These are phyloP conservation scores for Cephus nigrinus DNA, from an alignment of 2,888 invertebrate genomes.

Conservation along the genomic window DNA sequence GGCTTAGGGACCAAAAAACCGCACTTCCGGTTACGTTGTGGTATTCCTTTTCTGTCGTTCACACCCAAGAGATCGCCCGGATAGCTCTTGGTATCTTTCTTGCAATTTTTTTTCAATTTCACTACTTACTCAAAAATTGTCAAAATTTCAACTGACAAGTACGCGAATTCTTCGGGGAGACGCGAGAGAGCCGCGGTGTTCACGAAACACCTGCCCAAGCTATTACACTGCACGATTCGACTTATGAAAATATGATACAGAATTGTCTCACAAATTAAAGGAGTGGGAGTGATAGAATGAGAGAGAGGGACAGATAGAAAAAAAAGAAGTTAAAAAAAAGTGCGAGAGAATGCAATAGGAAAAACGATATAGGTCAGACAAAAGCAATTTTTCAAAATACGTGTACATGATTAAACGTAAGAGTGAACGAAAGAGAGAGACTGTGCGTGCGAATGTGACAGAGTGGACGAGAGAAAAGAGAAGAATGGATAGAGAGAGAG, in stretches of 20 bases:
- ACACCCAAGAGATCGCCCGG: not conserved
- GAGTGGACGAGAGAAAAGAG: not conserved
- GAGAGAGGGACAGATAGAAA: not conserved
- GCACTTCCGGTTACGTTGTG: conserved; percentile 31
- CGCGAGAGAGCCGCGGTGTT: not conserved
- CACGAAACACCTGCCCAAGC: not conserved
- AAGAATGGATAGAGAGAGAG: not conserved
- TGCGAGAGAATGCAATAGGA: not conserved
- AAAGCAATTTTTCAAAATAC: not conserved
- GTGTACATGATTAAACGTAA: not conserved
- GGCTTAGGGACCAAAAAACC: conserved; percentile 20
- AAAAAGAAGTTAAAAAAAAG: not conserved
- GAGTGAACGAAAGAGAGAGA: not conserved
- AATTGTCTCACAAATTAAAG: not conserved
- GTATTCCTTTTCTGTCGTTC: not conserved
- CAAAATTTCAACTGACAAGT: not conserved
- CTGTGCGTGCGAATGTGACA: not conserved
- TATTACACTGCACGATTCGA: not conserved
- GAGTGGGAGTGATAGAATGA: not conserved
- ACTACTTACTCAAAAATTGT: not conserved
- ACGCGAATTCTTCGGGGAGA: not conserved
- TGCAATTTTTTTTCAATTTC: conserved; percentile 15
- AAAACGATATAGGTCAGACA: not conserved
- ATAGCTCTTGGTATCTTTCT: conserved; percentile 1
- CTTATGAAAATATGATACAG: not conserved